Evolutionary conservation across 2,113 vertebrate species (phyloP).

Genomic region (Ictalurus punctatus): DNA sequence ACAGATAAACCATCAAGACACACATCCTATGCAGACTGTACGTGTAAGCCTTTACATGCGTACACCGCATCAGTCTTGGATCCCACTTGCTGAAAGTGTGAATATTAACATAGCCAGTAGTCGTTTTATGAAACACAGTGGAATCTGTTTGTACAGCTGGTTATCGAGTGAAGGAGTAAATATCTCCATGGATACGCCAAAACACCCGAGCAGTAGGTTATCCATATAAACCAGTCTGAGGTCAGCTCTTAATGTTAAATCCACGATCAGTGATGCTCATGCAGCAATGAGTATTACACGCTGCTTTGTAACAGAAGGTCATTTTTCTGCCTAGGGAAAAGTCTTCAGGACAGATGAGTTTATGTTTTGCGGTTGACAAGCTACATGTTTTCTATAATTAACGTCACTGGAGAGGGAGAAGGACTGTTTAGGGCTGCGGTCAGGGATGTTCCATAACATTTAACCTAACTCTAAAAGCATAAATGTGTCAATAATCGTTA

Average conservation of each 20-base stretch:
- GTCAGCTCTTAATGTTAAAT: not conserved
- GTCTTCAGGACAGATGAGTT: too few relatives aligned
- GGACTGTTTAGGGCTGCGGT: not conserved
- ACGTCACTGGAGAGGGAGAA: too few relatives aligned
- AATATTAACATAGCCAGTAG: not conserved
- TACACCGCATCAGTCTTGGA: not conserved
- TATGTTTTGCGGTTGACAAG: not conserved
- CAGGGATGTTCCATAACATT: not conserved
- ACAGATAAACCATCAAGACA: not conserved
- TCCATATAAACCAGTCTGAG: not conserved
- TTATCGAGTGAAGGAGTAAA: not conserved
- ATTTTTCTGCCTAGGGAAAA: too few relatives aligned
- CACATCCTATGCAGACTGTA: too few relatives aligned
- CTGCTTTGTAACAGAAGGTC: not conserved
- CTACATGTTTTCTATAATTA: not conserved
- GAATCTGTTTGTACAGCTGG: not conserved
- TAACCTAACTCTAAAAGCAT: not conserved
- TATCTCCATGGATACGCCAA: not conserved
- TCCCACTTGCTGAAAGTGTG: not conserved
- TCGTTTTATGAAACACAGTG: not conserved
- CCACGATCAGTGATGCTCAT: not conserved
- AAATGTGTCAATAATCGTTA: not conserved
- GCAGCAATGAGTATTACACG: not conserved
- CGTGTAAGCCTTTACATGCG: not conserved
- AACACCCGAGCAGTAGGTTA: not conserved